phyloP scores from a whole-genome alignment of 2,888 invertebrate genomes.

The Polietes domitor region DNA sequence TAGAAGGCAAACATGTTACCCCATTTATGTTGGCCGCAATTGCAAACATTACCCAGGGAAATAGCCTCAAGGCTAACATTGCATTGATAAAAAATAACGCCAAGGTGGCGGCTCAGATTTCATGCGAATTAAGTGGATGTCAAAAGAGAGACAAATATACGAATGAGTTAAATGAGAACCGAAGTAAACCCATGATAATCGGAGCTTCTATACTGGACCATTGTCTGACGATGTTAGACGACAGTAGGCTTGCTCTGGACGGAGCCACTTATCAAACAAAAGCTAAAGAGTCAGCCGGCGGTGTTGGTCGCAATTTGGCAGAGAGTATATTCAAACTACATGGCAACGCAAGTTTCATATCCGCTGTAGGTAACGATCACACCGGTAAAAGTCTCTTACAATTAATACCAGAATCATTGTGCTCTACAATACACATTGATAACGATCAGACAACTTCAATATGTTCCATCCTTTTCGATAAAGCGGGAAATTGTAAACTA shows the following conservation, averaged over 20 bases:
- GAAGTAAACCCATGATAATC: constrained; percentile 83
- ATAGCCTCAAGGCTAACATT: constrained; percentile 92
- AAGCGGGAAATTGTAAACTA: constrained; percentile 88
- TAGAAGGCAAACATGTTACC: constrained; percentile 94
- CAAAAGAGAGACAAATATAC: not conserved
- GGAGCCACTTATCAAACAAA: constrained; percentile 89
- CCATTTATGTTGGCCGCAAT: constrained; percentile 93
- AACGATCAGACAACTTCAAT: constrained; percentile 83
- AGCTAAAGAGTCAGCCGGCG: constrained; percentile 88
- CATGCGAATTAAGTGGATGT: constrained; percentile 82
- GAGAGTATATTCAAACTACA: constrained; percentile 91
- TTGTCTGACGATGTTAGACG: constrained; percentile 84
- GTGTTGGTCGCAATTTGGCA: constrained; percentile 95
- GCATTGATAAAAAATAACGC: constrained; percentile 97
- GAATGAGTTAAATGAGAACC: not conserved
- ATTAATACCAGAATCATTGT: constrained; percentile 78
- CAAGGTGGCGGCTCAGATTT: constrained; percentile 89
- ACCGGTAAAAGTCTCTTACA: constrained; percentile 80
- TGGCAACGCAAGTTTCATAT: constrained; percentile 85
- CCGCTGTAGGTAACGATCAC: constrained; percentile 89
- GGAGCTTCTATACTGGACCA: constrained; percentile 91
- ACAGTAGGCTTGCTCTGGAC: constrained; percentile 84
- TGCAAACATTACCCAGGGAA: constrained; percentile 89
- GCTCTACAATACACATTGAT: constrained; percentile 75
- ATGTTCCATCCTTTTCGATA: constrained; percentile 89